These are phyloP conservation scores for Gryllus bimaculatus DNA, from an alignment of 1,140 invertebrate species.

Conservation along the genomic window DNA sequence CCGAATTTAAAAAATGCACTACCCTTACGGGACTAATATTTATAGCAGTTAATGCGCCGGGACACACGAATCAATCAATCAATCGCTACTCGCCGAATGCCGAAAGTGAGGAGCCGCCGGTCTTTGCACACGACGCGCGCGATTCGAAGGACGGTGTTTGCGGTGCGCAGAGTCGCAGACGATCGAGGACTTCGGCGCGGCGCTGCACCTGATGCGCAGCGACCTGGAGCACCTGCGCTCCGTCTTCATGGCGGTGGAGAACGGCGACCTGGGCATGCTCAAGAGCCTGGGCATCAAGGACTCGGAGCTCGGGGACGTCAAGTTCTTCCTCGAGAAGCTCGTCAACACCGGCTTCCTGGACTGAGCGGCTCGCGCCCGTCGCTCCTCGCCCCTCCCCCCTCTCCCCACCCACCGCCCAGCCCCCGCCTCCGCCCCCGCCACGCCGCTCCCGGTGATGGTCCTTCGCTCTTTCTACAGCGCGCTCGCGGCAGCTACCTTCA, in stretches of 20 bases:
- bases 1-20: too few relatives aligned
- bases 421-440: not conserved
- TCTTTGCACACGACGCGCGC: too few relatives aligned
- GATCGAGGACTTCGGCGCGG: constrained; percentile 85
- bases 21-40: too few relatives aligned
- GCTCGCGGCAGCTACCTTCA: not conserved
- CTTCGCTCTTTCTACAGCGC: not conserved
- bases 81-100: too few relatives aligned
- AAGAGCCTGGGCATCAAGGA: constrained; percentile 91
- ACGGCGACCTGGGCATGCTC: constrained; percentile 85
- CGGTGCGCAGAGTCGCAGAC: constrained; percentile 81
- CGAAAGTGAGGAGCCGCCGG: too few relatives aligned
- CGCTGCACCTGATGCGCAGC: constrained; percentile 72
- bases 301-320: constrained; percentile 91
- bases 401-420: not conserved
- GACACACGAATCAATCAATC: too few relatives aligned
- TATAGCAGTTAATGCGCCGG: too few relatives aligned
- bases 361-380: constrained; percentile 42
- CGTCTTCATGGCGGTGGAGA: constrained; percentile 93
- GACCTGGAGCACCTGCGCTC: constrained; percentile 86
- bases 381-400: not conserved
- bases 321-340: constrained; percentile 93
- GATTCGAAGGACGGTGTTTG: too few relatives aligned
- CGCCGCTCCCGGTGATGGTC: not conserved
- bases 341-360: constrained; percentile 94